Base-by-base conservation (phyloP, 2,888 invertebrate species). In the Hipparchia sbordonii region DNA sequence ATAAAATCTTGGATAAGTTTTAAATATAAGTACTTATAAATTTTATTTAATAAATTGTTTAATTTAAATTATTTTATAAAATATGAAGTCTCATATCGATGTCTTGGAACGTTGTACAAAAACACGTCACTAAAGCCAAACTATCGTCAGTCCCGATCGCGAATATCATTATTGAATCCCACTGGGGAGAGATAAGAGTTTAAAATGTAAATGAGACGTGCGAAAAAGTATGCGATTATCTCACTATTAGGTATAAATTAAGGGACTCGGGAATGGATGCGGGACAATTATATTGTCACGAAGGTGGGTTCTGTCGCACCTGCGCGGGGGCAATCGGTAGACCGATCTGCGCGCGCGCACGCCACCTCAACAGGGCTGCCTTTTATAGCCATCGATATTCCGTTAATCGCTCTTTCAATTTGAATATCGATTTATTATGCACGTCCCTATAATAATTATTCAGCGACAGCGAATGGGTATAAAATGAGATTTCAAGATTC, bases 251-350 rank as follows among this genome's bases (percentile, higher is more conserved):
- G 92, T 91, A 91, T 92, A 92, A 92, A 92, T 92, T 90, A 91
- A 91, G 89, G 89, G 83, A 83, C 82, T 63, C 33, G 74, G 85
- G 88, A 89, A 88, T 90, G 89, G 88, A 88, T 89, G 89, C 89
- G 85, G 87, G 86, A 91, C 91, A 93, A 93, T 93, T 93, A 93
- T 92, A 91, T 90, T 92, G 92, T 93, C 92, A 92, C 91, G 92
- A 92, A 88, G 85, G 85, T 79, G 78, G 85, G 85, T 79, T 77
- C 78, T 78, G 79, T 80, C 79, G 81, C 81, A 81, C 80, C 81
- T 82, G 82, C 81, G 79, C 78, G 76, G 76, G 74, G 75, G 75
- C 84, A 85, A 87, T 87, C 87, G 79, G 68, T 52, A 63, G 68
- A 52, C 72, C 81, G 81, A 85, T 85, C 88, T 81, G 83, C 82